A percentile compares a stretch with the other conserved stretches of the same genome.
These are phyloP conservation scores for Lates calcarifer DNA, from an alignment of 2,113 vertebrate species.

Conservation along the genomic window DNA sequence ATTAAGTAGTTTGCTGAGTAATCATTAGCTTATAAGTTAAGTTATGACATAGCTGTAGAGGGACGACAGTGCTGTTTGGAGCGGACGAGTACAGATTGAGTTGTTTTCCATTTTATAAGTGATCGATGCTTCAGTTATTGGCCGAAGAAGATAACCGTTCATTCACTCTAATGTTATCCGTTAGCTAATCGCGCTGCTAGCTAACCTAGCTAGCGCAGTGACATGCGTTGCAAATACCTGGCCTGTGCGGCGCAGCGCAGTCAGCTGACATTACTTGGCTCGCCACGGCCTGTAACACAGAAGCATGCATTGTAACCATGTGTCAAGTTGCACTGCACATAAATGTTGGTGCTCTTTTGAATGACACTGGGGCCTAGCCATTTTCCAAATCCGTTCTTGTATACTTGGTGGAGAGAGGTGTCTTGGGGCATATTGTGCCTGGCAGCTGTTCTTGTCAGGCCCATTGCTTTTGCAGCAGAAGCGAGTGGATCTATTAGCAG, in stretches of 20 bases:
- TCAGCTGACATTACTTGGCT: conserved; percentile 75
- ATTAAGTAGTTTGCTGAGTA: conserved; percentile 83
- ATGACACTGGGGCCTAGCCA: conserved; percentile 12
- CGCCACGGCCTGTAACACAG: conserved; percentile 60
- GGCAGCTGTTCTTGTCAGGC: conserved; percentile 70
- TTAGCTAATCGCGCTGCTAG: conserved; percentile 67
- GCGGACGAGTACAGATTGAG: accelerated
- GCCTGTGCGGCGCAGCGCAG: conserved; percentile 72
- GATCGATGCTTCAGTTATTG: not conserved
- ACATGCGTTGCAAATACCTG: conserved; percentile 76
- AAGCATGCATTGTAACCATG: conserved; percentile 62
- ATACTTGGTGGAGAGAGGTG: not conserved
- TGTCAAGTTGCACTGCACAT: conserved; percentile 54
- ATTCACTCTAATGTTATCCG: conserved; percentile 45
- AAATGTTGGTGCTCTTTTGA: conserved; percentile 38
- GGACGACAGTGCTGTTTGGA: not conserved
- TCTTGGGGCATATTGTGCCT: conserved; percentile 2
- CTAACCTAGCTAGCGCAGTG: conserved; percentile 59
- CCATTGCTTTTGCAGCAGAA: conserved; percentile 16
- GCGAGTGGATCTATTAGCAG: conserved; percentile 47
- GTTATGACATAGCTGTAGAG: conserved; percentile 4
- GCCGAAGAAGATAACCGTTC: conserved; percentile 9
- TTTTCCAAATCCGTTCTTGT: not conserved
- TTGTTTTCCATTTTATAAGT: not conserved
- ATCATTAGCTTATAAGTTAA: conserved; percentile 72